These are phyloP conservation scores for Taphrorychus bicolor DNA, from an alignment of 2,888 invertebrate genomes.

Conservation along the genomic window DNA sequence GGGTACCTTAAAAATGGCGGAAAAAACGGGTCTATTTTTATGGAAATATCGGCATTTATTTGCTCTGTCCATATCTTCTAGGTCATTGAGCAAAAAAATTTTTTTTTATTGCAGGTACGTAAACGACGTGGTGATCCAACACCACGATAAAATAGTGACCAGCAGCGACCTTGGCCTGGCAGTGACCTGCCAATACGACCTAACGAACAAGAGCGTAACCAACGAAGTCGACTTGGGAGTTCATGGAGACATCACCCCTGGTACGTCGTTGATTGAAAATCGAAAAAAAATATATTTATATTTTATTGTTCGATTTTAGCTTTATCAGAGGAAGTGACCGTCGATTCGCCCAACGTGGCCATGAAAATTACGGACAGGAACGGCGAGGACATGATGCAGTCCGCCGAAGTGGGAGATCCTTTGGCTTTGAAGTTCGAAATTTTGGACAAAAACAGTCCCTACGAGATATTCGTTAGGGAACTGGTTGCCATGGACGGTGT, in stretches of 20 bases:
- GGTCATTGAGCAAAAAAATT: no score
- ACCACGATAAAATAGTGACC: constrained; percentile 94
- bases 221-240: constrained; percentile 92
- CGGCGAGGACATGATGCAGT: constrained; percentile 82
- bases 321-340: constrained; percentile 88
- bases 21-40: no score
- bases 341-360: constrained; percentile 93
- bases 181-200: constrained; percentile 92
- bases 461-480: constrained; percentile 94
- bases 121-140: constrained; percentile 93
- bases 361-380: constrained; percentile 91
- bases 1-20: no score
- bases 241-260: constrained; percentile 76
- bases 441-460: constrained; percentile 90
- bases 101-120: constrained; percentile 60
- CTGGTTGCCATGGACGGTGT: constrained; percentile 94
- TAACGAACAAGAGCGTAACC: constrained; percentile 92
- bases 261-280: constrained; percentile 40
- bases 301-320: constrained; percentile 65
- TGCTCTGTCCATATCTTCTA: no score
- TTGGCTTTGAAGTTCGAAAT: constrained; percentile 91
- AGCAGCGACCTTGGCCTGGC: constrained; percentile 92
- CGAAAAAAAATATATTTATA: no score
- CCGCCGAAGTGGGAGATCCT: constrained; percentile 93
- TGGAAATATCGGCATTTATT: no score